These are phyloP conservation scores for Andrena praecox DNA, from an alignment of 2,888 invertebrate species.

Conservation along the genomic window DNA sequence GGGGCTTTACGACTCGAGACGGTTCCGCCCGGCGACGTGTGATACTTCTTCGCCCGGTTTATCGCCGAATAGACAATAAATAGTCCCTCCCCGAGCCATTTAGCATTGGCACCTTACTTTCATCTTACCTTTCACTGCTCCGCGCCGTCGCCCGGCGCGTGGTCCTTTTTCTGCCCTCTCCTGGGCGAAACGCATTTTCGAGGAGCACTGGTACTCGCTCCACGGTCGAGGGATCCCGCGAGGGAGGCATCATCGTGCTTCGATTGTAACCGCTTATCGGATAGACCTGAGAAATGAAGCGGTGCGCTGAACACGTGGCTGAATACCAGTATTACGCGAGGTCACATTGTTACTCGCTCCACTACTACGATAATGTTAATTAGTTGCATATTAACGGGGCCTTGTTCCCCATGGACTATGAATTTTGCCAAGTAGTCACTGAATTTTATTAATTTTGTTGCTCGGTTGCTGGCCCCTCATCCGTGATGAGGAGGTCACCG, in stretches of 20 bases:
- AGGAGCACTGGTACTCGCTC: neutral
- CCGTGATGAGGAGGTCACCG: no score
- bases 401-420: no score
- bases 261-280: neutral
- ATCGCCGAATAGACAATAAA: slow-evolving; percentile 31
- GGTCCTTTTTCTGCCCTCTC: neutral
- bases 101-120: slow-evolving; percentile 37
- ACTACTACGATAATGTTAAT: no score
- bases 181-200: neutral
- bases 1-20: neutral
- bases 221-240: neutral
- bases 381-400: no score
- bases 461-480: no score
- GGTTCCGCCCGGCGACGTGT: neutral
- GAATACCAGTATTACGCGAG: no score
- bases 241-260: neutral
- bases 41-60: slow-evolving; percentile 13
- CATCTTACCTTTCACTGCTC: slow-evolving; percentile 50
- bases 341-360: no score
- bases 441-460: no score
- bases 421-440: no score
- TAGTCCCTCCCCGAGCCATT: slow-evolving; percentile 19
- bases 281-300: neutral
- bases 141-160: neutral
- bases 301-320: no score